These are phyloP conservation scores for Physella acuta DNA, from an alignment of 1,140 invertebrate species.

Conservation along the genomic window DNA sequence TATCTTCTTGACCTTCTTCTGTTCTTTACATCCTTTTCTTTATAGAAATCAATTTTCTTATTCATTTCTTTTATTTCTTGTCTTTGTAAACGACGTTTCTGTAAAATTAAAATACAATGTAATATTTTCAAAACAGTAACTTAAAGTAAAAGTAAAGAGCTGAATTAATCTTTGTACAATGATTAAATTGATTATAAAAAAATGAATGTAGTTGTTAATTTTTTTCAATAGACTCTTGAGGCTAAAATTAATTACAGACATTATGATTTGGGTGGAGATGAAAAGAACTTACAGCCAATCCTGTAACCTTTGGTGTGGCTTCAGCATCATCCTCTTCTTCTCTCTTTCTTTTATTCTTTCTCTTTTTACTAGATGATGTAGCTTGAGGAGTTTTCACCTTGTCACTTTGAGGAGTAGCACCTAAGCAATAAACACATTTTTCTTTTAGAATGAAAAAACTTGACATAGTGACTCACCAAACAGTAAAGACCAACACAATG, in stretches of 20 bases:
- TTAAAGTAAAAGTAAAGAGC: too few relatives aligned
- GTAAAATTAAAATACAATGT: slow-evolving; percentile 13
- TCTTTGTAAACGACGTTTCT: slow-evolving; percentile 57
- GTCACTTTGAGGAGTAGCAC: background rate
- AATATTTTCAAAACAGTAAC: too few relatives aligned
- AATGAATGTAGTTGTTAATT: too few relatives aligned
- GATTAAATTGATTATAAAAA: too few relatives aligned
- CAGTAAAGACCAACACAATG: too few relatives aligned
- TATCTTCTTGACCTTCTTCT: slow-evolving; percentile 34
- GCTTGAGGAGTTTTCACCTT: slow-evolving; percentile 8
- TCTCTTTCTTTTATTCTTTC: slow-evolving; percentile 2
- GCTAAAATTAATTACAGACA: too few relatives aligned
- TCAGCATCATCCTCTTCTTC: slow-evolving; percentile 28
- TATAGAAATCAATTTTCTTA: slow-evolving; percentile 90
- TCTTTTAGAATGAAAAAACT: too few relatives aligned
- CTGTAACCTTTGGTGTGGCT: slow-evolving; percentile 35
- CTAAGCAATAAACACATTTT: background rate
- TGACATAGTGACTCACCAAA: too few relatives aligned
- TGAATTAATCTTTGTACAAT: too few relatives aligned
- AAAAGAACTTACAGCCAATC: slow-evolving; percentile 41
- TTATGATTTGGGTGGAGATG: background rate
- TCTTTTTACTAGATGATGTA: background rate
- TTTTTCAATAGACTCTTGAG: too few relatives aligned
- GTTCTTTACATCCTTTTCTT: slow-evolving; percentile 88
- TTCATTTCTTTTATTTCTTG: slow-evolving; percentile 75